Evolutionary conservation across 2,113 vertebrate species (phyloP), one percentile per base, ranked within the genome.

Genomic region (Burhinus oedicnemus): DNA sequence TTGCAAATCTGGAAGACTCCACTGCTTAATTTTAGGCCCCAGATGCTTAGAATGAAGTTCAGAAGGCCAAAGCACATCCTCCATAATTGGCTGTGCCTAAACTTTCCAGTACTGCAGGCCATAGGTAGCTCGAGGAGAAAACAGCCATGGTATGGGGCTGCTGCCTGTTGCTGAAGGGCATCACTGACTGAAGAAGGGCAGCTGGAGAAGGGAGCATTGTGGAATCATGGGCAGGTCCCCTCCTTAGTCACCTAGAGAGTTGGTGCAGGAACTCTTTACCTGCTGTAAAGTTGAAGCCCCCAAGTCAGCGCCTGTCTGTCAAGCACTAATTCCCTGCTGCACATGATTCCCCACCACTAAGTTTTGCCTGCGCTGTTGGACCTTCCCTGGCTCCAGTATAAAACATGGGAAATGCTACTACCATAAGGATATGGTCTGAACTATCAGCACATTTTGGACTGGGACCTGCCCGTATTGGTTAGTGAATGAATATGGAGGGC

Each of bases 231-330:
- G n/a, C 60, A 83, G 20, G 71, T 16, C 14, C 5, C 44, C 9
- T 1, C 44, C 27, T 30, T 45, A 49, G 30, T 66, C 29, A 36
- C 21, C 17, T 52, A 23, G 15, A 60, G 34, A 60, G 38, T 4
- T 70, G 30, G 27, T 30, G 36, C 23, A 38, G 34, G n/a, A 89
- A 10, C 34, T 74, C 36, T 49, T 54, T 19, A 10, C 32, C 54
- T 66, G 13, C 51, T 58, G 27, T 61, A 4, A 75, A 20, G 11
- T 3, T 58, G 30, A n/a, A 90, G 26, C 26, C 30, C 29, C 5
- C 2, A 2, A 8, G 52, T 54, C 45, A 26, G 0, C n/a, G 42
- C 20, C 6, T 66, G 21, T 44, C 47, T 9, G 1, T 57, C 55
- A 70, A 27, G 34, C 47, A 22, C 42, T 40, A 34, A 54, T 62